A percentile compares a stretch with the other conserved stretches of the same genome.
phyloP scores from a whole-genome alignment of 2,888 invertebrate species.

The Ennomos quercinarius region DNA sequence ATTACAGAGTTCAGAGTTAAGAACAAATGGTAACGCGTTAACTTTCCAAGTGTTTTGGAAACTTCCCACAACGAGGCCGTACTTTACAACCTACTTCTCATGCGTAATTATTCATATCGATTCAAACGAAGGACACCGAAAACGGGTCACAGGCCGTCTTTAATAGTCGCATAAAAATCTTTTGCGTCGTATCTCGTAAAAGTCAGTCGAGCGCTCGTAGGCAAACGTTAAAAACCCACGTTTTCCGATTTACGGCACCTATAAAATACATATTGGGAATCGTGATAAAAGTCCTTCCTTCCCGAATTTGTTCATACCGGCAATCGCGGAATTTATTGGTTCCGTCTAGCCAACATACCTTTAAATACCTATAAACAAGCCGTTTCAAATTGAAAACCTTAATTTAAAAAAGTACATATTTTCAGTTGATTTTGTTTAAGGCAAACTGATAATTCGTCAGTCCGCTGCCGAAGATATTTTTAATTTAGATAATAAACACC shows the following conservation, averaged over 20 bases:
- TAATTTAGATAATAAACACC: no score
- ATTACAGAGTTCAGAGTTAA: conserved; percentile 25
- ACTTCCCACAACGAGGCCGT: conserved; percentile 30
- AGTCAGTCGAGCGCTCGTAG: conserved; percentile 73
- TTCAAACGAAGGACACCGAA: conserved; percentile 56
- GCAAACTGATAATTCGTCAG: no score
- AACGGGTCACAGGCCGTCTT: conserved; percentile 61
- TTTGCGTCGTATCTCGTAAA: conserved; percentile 74
- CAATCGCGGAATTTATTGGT: conserved; percentile 70
- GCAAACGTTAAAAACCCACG: conserved; percentile 82
- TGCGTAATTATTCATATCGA: conserved; percentile 65
- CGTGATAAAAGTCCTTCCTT: conserved; percentile 77
- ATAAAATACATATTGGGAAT: conserved; percentile 84
- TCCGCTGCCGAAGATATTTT: no score
- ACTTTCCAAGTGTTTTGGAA: conserved; percentile 33
- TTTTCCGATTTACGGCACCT: conserved; percentile 79
- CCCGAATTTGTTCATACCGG: conserved; percentile 70
- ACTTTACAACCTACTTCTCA: conserved; percentile 37
- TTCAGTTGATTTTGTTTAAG: no score
- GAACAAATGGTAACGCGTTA: conserved; percentile 34
- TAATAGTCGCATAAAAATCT: conserved; percentile 70
- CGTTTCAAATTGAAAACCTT: conserved; percentile 46
- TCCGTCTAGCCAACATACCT: conserved; percentile 41
- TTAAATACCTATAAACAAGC: conserved; percentile 27
- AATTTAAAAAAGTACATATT: not conserved